Evolutionary conservation across 1,140 invertebrate genomes (phyloP).

Genomic region (Carposina sasakii): DNA sequence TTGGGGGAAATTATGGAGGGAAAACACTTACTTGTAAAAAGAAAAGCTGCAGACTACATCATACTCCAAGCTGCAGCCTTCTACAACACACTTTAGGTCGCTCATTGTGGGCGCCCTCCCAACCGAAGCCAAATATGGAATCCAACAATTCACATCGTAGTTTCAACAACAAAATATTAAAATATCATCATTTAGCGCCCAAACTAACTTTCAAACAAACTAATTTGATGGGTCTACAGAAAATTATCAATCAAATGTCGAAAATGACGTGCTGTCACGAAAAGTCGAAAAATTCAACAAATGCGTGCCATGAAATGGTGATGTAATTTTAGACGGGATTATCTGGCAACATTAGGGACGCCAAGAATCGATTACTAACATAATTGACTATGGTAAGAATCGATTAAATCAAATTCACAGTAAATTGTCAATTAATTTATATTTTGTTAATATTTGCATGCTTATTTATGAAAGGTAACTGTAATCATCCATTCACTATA

Average conservation of each 20-base stretch:
- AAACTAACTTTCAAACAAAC: slow-evolving; percentile 71
- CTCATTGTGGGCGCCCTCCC: slow-evolving; percentile 47
- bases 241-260: slow-evolving; percentile 72
- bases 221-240: slow-evolving; percentile 69
- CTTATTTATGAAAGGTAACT: too few relatives aligned
- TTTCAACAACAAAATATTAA: slow-evolving; percentile 39
- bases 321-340: slow-evolving; percentile 52
- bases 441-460: too few relatives aligned
- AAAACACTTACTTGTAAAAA: slow-evolving; percentile 61
- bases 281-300: slow-evolving; percentile 61
- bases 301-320: slow-evolving; percentile 66
- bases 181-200: slow-evolving; percentile 63
- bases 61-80: slow-evolving; percentile 65
- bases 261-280: slow-evolving; percentile 71
- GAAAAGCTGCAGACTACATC: slow-evolving; percentile 69
- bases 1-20: neutral
- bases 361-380: neutral
- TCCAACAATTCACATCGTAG: slow-evolving; percentile 53
- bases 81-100: slow-evolving; percentile 60
- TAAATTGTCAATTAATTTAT: too few relatives aligned
- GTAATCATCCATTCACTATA: too few relatives aligned
- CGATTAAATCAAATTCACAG: too few relatives aligned
- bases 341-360: slow-evolving; percentile 40
- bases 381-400: too few relatives aligned
- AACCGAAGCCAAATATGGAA: slow-evolving; percentile 48